Evolutionary conservation across 2,113 vertebrate genomes (phyloP).

Genomic region (Australoheros scitulus): DNA sequence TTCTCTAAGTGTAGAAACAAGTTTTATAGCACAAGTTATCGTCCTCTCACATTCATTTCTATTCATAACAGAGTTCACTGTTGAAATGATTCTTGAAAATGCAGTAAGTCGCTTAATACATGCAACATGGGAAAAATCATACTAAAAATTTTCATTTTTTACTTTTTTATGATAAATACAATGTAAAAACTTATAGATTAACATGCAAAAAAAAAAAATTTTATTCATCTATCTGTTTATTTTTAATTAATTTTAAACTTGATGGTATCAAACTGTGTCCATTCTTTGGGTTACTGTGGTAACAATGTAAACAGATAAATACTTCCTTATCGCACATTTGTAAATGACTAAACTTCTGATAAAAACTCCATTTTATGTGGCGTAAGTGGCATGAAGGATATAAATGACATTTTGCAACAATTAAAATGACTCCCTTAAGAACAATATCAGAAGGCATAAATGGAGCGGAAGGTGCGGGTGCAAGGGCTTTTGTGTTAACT

Average conservation of each 20-base stretch:
- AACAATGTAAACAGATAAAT: background rate
- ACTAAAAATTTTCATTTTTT: background rate
- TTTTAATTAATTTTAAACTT: background rate
- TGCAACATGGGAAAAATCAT: no score
- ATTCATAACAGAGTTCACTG: background rate
- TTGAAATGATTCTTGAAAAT: background rate
- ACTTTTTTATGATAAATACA: background rate
- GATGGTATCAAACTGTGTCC: background rate
- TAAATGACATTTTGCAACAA: background rate
- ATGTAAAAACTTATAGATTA: background rate
- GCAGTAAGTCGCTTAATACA: background rate
- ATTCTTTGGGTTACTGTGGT: background rate
- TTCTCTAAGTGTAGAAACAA: background rate
- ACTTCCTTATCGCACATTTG: background rate
- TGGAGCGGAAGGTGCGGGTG: background rate
- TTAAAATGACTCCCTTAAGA: background rate
- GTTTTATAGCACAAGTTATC: background rate
- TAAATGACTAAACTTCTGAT: background rate
- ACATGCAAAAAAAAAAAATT: background rate
- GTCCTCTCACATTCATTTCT: background rate
- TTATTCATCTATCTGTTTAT: background rate
- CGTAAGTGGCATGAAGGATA: no score
- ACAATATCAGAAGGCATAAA: background rate
- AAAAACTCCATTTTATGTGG: background rate
- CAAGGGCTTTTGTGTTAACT: background rate